These are phyloP conservation scores for Caenorhabditis zanzibari DNA, from an alignment of 2,888 invertebrate genomes.

Conservation along the genomic window DNA sequence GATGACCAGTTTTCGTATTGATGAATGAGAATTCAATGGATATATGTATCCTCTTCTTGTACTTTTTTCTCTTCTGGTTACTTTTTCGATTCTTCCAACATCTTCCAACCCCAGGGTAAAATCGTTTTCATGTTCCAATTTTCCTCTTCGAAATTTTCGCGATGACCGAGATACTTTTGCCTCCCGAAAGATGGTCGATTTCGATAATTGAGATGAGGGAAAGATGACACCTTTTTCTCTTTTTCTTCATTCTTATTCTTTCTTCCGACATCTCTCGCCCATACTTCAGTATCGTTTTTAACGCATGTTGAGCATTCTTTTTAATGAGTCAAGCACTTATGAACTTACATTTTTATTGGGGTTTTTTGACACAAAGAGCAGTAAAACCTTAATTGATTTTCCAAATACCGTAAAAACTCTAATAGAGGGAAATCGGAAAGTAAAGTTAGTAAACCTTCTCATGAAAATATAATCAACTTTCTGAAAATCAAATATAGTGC, in stretches of 20 bases:
- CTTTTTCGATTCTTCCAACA: not conserved
- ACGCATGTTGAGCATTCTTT: not conserved
- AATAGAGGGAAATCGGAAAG: too few relatives aligned
- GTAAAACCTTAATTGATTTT: too few relatives aligned
- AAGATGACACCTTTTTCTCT: conserved; percentile 29
- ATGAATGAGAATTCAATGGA: conserved; percentile 12
- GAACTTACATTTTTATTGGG: too few relatives aligned
- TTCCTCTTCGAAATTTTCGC: not conserved
- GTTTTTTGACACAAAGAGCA: too few relatives aligned
- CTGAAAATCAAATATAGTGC: too few relatives aligned
- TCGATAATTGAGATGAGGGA: conserved; percentile 44
- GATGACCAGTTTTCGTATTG: conserved; percentile 26
- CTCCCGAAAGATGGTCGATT: conserved; percentile 48
- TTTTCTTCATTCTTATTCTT: conserved; percentile 10
- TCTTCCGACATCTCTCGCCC: conserved; percentile 3
- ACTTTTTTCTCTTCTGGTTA: not conserved
- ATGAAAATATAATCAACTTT: too few relatives aligned
- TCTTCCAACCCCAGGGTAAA: conserved; percentile 12
- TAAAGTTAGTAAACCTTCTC: too few relatives aligned
- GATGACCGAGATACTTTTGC: conserved; percentile 42
- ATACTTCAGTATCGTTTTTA: conserved; percentile 18
- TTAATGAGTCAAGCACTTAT: not conserved
- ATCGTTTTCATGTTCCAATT: conserved; percentile 29
- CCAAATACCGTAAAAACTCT: too few relatives aligned
- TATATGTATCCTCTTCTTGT: conserved; percentile 1